Evolutionary conservation across 1,140 invertebrate genomes (phyloP).

Genomic region (Aphelinus certus): DNA sequence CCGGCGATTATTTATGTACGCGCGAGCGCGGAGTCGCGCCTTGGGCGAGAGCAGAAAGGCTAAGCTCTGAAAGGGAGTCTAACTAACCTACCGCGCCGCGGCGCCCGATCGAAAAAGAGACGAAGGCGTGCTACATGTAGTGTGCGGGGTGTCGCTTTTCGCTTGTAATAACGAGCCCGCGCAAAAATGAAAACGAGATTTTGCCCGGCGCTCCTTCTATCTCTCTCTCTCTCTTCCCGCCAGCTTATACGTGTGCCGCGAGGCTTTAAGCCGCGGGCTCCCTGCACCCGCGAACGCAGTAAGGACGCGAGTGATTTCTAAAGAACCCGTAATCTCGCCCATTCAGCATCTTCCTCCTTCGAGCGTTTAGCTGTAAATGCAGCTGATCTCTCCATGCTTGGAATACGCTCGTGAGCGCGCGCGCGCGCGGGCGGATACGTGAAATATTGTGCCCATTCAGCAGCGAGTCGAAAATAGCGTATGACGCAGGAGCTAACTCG

Average conservation of each 20-base stretch:
- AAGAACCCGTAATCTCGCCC: neutral
- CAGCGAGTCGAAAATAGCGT: too few relatives aligned
- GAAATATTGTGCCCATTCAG: too few relatives aligned
- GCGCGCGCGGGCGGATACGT: too few relatives aligned
- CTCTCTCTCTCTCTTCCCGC: too few relatives aligned
- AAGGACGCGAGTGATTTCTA: neutral
- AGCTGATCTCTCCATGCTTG: too few relatives aligned
- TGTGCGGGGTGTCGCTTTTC: too few relatives aligned
- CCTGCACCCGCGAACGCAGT: too few relatives aligned
- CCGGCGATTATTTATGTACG: slow-evolving; percentile 53
- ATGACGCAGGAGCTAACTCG: neutral
- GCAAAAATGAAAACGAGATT: slow-evolving; percentile 11
- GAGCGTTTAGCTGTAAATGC: slow-evolving; percentile 12
- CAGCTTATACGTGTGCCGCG: too few relatives aligned
- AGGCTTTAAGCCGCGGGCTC: slow-evolving; percentile 15
- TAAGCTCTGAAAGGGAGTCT: slow-evolving; percentile 48
- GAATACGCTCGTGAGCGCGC: too few relatives aligned
- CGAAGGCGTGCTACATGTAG: slow-evolving; percentile 39
- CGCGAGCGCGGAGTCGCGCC: slow-evolving; percentile 21
- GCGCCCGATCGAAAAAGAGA: slow-evolving; percentile 38
- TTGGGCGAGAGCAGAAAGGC: too few relatives aligned
- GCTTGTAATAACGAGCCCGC: slow-evolving; percentile 41
- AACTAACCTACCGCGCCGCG: slow-evolving; percentile 53
- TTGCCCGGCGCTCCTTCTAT: neutral
- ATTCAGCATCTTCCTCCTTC: neutral